Conservation (phyloP, 2,888 invertebrate species). For the Drosophila peninsularis region DNA sequence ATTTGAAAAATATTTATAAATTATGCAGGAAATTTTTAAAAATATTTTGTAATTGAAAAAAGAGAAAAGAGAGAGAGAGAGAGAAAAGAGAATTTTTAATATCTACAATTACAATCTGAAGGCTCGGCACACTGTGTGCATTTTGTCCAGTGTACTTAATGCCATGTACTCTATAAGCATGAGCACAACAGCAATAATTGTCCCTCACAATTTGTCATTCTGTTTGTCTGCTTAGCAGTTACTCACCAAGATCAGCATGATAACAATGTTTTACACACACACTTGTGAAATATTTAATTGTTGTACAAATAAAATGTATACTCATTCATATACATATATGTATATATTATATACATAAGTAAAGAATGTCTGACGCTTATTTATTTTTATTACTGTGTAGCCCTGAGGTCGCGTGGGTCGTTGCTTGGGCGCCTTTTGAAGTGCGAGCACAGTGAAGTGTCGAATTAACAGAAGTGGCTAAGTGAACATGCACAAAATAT, state of each 20-base stretch:
- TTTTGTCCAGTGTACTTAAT: constrained; percentile 12
- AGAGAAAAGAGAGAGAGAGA: too few species aligned
- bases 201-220: constrained; percentile 64
- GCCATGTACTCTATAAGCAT: constrained; percentile 3
- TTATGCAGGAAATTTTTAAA: too few species aligned
- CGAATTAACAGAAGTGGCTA: constrained; percentile 27
- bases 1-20: not conserved
- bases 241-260: constrained; percentile 54
- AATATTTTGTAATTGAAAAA: too few species aligned
- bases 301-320: constrained; percentile 58
- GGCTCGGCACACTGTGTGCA: too few species aligned
- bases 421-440: constrained; percentile 31
- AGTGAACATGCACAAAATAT: constrained; percentile 20
- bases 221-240: constrained; percentile 54
- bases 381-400: constrained; percentile 57
- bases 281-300: constrained; percentile 60
- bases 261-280: constrained; percentile 43
- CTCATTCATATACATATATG: not conserved
- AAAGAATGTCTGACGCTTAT: constrained; percentile 41
- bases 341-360: constrained; percentile 2
- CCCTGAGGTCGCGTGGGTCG: constrained; percentile 44
- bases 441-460: constrained; percentile 30
- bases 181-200: constrained; percentile 34
- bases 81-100: too few species aligned
- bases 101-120: too few species aligned